phyloP scores from a whole-genome alignment of 2,113 vertebrate species.

The Mustela lutreola region DNA sequence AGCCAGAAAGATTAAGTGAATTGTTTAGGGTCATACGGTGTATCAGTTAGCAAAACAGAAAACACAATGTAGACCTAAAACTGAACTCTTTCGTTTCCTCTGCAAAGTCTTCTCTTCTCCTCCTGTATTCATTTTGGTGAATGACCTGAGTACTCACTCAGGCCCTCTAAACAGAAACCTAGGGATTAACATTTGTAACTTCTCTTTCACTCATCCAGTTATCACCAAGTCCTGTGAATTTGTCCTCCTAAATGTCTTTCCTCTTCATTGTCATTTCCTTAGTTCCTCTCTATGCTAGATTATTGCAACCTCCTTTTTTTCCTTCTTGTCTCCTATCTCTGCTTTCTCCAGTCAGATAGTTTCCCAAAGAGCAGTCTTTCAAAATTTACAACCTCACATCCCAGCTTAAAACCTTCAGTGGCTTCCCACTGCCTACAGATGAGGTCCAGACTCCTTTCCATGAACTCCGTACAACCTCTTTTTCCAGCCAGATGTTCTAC shows the following conservation, averaged over 20 bases:
- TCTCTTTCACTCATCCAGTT: not conserved
- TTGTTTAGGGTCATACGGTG: constrained; percentile 24
- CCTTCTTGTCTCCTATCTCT: not conserved
- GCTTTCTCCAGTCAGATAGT: constrained; percentile 5
- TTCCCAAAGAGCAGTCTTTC: not conserved
- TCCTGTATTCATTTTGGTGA: constrained; percentile 11
- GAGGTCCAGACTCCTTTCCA: not conserved
- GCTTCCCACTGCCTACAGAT: not conserved
- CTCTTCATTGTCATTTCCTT: not conserved
- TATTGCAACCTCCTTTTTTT: not conserved
- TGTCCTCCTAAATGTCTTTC: constrained; percentile 15
- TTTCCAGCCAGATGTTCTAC: not conserved
- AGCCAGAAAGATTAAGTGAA: constrained; percentile 64
- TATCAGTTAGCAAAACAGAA: constrained; percentile 49
- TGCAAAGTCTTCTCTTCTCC: constrained; percentile 1
- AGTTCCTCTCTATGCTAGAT: not conserved
- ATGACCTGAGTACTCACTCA: not conserved
- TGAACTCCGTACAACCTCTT: not conserved
- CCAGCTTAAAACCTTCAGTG: constrained; percentile 8
- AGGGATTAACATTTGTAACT: not conserved
- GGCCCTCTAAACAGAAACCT: constrained; percentile 18
- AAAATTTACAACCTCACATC: not conserved
- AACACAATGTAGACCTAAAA: constrained; percentile 31
- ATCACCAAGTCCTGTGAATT: not conserved
- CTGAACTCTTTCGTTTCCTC: not conserved